These are phyloP conservation scores for Labeo rohita DNA, from an alignment of 2,113 vertebrate species.

Conservation along the genomic window DNA sequence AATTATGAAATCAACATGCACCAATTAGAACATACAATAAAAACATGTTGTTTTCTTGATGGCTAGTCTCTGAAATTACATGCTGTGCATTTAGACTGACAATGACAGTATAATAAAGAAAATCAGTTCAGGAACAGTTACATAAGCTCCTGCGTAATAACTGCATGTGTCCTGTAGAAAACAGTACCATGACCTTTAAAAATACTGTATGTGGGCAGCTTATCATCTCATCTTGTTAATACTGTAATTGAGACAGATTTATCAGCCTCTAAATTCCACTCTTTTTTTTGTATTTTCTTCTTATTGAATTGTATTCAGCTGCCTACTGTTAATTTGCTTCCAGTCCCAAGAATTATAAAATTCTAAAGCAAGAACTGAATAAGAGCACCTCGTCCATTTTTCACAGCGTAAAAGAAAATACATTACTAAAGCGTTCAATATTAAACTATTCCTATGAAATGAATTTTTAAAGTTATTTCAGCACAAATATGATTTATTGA, in stretches of 20 bases:
- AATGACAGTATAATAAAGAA: not conserved
- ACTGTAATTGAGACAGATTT: not conserved
- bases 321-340: not conserved
- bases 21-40: not conserved
- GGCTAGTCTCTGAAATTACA: not conserved
- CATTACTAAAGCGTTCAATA: not conserved
- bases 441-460: not conserved
- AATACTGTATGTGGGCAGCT: not conserved
- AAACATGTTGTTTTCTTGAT: not conserved
- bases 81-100: slow-evolving; percentile 1
- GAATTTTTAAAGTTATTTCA: not conserved
- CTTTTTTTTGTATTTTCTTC: not conserved
- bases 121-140: not conserved
- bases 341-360: not conserved
- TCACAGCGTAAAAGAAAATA: not conserved
- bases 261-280: not conserved
- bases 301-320: not conserved
- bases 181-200: not conserved
- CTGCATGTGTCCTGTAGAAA: not conserved
- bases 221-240: not conserved
- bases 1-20: not conserved
- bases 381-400: not conserved
- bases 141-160: not conserved
- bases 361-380: not conserved
- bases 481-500: not conserved